phyloP scores from a whole-genome alignment of 2,888 invertebrate species.

The Zaprionus bogoriensis region DNA sequence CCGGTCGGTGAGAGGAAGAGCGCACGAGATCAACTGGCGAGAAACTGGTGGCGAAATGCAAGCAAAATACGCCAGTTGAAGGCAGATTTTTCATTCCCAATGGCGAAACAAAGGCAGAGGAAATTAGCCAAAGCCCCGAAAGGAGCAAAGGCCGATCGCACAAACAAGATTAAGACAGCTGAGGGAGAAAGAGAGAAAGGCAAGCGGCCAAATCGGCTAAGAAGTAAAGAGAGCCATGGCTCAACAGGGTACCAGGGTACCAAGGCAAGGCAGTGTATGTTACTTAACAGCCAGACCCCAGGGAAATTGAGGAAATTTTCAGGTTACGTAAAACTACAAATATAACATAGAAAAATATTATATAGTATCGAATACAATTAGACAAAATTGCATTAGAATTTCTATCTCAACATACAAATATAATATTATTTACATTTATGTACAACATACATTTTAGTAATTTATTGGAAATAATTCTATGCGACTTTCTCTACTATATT shows the following conservation, averaged over 20 bases:
- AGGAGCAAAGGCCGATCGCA: conserved; percentile 67
- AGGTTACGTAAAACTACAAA: background rate
- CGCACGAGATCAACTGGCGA: conserved; percentile 62
- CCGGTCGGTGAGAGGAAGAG: background rate
- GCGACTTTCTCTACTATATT: too few species aligned
- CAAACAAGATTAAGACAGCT: conserved; percentile 69
- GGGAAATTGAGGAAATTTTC: background rate
- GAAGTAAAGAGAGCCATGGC: conserved; percentile 21
- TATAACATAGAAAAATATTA: background rate
- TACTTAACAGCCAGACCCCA: conserved; percentile 13
- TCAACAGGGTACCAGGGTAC: background rate
- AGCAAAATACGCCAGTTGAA: conserved; percentile 44
- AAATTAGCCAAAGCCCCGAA: conserved; percentile 72
- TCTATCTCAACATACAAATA: too few species aligned
- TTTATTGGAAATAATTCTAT: too few species aligned
- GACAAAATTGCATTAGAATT: too few species aligned
- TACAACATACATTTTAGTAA: too few species aligned
- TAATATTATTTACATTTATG: too few species aligned
- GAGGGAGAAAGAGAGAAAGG: conserved; percentile 5
- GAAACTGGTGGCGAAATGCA: conserved; percentile 59
- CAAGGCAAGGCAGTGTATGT: conserved; percentile 20
- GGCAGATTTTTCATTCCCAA: conserved; percentile 36
- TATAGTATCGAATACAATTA: too few species aligned
- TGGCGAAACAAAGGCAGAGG: conserved; percentile 56
- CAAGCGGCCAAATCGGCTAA: conserved; percentile 14